These are phyloP conservation scores for Bungarus multicinctus DNA, from an alignment of 2,113 vertebrate genomes.

Conservation along the genomic window DNA sequence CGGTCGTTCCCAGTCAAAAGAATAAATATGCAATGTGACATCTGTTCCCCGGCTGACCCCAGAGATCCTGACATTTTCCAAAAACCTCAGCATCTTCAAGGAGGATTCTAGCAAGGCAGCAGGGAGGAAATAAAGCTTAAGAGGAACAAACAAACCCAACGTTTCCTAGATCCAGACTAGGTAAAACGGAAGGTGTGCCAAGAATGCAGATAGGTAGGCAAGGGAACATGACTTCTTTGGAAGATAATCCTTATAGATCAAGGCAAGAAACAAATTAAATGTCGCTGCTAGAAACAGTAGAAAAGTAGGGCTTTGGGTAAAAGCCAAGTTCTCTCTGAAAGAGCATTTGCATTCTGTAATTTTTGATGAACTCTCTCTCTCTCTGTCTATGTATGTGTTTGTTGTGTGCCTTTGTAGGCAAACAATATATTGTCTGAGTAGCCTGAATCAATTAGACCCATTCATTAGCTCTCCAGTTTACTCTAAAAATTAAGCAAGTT, in stretches of 20 bases:
- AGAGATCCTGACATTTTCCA: slow-evolving; percentile 5
- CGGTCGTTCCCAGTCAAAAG: neutral
- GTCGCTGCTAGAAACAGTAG: neutral
- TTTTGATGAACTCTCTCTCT: neutral
- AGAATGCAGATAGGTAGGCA: neutral
- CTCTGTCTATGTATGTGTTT: neutral
- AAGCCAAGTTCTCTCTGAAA: neutral
- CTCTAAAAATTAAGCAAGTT: neutral
- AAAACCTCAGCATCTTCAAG: neutral
- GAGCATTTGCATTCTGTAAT: neutral
- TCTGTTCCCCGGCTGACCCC: neutral
- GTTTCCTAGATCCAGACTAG: neutral
- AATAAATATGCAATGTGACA: neutral
- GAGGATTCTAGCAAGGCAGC: neutral
- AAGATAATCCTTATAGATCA: neutral
- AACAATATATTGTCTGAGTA: neutral
- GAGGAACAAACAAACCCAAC: neutral
- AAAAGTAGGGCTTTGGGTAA: neutral
- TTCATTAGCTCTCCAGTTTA: neutral
- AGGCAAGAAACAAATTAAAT: neutral
- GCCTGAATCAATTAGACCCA: neutral
- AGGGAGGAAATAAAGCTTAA: neutral
- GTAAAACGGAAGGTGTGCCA: neutral
- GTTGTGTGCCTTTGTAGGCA: neutral
- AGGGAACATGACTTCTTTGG: neutral